Conservation (phyloP, 1,140 invertebrate species). For the Octopus bimaculoides region DNA sequence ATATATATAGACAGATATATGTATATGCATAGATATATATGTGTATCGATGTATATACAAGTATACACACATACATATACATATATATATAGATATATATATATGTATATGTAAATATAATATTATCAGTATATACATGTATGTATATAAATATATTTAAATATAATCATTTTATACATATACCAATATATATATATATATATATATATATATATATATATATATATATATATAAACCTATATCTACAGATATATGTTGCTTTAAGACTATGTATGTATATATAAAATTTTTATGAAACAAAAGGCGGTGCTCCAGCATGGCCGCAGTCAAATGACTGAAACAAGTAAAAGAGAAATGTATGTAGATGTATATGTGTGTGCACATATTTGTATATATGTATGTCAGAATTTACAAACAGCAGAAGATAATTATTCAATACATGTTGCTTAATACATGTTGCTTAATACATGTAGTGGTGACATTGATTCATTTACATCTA, state of each 20-base stretch:
- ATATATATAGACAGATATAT: neutral
- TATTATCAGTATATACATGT: neutral
- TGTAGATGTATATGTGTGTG: too few species aligned
- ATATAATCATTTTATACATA: neutral
- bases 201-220: conserved; percentile 4
- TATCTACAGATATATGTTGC: neutral
- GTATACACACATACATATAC: neutral
- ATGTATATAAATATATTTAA: neutral
- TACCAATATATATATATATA: neutral
- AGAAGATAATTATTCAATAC: too few species aligned
- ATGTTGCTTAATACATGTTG: too few species aligned
- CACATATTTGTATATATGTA: too few species aligned
- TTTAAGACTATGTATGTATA: neutral
- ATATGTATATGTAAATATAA: neutral
- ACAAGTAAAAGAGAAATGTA: too few species aligned
- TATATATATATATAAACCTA: neutral
- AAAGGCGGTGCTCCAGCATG: too few species aligned
- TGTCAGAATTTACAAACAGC: too few species aligned
- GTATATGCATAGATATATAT: neutral
- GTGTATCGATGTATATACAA: neutral
- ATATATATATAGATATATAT: neutral
- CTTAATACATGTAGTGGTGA: too few species aligned
- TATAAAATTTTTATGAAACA: neutral
- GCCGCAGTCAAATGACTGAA: too few species aligned
- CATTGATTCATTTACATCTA: too few species aligned